Evolutionary conservation across 2,113 vertebrate genomes (phyloP), one percentile per base, ranked within the genome.

Genomic region (Paracanthobrama guichenoti): DNA sequence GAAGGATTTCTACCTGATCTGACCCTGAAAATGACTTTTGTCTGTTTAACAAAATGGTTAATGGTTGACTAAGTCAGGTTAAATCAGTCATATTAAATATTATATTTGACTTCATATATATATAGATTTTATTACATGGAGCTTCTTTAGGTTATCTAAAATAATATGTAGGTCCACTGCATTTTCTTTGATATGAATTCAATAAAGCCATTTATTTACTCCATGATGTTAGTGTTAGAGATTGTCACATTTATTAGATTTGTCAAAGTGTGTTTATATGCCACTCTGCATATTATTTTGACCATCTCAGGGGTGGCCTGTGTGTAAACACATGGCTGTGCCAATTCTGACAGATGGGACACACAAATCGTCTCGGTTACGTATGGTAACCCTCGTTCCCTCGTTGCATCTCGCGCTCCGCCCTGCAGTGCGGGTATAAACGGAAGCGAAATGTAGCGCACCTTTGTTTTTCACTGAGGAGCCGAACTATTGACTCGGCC

Each of bases 301-400:
- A 84, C 83, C 16, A 55, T 62, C 80, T 71, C 74, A 55, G 71
- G 72, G 81, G 60, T 83, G 81, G 76, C 71, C 87, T 76, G 39
- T 76, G 59, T 87, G 88, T 87, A 81, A 86, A 81, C 72, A 73
- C 53, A 66, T 28, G 64, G 42, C 53, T 53, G 76, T 86, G 87
- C 86, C 85, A 88, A 81, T 72, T 42, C 60, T 76, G 84, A 87
- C 88, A 89, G 88, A 87, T 89, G 88, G 88, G 84, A 77, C n/a
- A n/a, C 66, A 69, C 69, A 83, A 85, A 85, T 87, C n/a, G n/a
- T n/a, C n/a, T n/a, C n/a, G n/a, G n/a, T n/a, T n/a, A n/a, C n/a
- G n/a, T n/a, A n/a, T n/a, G n/a, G n/a, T n/a, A n/a, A n/a, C n/a
- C n/a, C n/a, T n/a, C n/a, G n/a, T n/a, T n/a, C n/a, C n/a, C n/a